These are phyloP conservation scores for honey bee (Apis mellifera) DNA, from an alignment of 1,140 invertebrate genomes.

Conservation along the genomic window Amel_HAv3.1 CM009935.2:10917501-10918000, in stretches of 20 bases:
- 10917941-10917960: too few species aligned
- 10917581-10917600: neutral
- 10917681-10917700: neutral
- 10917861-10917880: too few species aligned
- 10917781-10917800: too few species aligned
- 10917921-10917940: neutral
- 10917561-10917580: neutral
- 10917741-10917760: neutral
- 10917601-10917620: neutral
- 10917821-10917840: too few species aligned
- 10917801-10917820: too few species aligned
- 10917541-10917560: neutral
- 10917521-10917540: neutral
- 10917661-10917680: slow-evolving; percentile 17
- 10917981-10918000: neutral
- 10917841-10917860: too few species aligned
- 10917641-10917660: neutral
- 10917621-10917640: neutral
- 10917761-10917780: too few species aligned
- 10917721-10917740: neutral
- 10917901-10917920: neutral
- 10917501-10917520: slow-evolving; percentile 58
- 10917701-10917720: too few species aligned
- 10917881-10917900: neutral
- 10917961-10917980: too few species aligned